Evolutionary conservation across 35 echinoderm and acorn worm genomes (phyloP).

Genomic region (Hemicentrotus pulcherrimus): DNA sequence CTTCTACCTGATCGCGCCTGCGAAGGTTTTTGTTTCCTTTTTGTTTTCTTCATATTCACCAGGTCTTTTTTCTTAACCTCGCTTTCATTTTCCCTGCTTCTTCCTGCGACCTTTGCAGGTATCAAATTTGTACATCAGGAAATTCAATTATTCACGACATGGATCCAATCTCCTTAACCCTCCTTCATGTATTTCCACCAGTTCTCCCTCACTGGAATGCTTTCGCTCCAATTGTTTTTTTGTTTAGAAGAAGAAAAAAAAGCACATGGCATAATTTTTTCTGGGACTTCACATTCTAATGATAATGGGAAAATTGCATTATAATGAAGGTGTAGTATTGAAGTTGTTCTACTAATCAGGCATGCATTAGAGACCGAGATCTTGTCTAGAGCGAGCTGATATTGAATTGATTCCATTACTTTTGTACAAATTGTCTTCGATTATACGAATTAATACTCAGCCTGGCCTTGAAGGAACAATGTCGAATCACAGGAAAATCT

Average conservation of each 20-base stretch:
- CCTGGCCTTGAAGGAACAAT: conserved; percentile 34
- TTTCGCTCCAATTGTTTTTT: neutral
- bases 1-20: conserved; percentile 52
- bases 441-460: conserved; percentile 23
- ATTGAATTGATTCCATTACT: conserved; percentile 49
- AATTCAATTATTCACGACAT: conserved; percentile 46
- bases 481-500: conserved; percentile 24
- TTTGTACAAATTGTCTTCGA: conserved; percentile 46
- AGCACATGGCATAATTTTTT: conserved; percentile 43
- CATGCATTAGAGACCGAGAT: conserved; percentile 22
- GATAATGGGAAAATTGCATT: conserved; percentile 48
- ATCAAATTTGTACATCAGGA: conserved; percentile 52
- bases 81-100: neutral
- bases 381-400: neutral
- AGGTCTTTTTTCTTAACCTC: conserved; percentile 36
- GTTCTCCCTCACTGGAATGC: conserved; percentile 8
- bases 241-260: conserved; percentile 26
- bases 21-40: conserved; percentile 52
- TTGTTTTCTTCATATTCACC: neutral
- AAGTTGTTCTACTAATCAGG: conserved; percentile 47
- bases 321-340: conserved; percentile 42
- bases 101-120: conserved; percentile 48
- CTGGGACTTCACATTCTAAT: neutral
- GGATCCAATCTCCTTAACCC: conserved; percentile 29
- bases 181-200: neutral